These are phyloP conservation scores for Myrmecophaga tridactyla DNA, from an alignment of 2,113 vertebrate genomes.

Conservation along the genomic window DNA sequence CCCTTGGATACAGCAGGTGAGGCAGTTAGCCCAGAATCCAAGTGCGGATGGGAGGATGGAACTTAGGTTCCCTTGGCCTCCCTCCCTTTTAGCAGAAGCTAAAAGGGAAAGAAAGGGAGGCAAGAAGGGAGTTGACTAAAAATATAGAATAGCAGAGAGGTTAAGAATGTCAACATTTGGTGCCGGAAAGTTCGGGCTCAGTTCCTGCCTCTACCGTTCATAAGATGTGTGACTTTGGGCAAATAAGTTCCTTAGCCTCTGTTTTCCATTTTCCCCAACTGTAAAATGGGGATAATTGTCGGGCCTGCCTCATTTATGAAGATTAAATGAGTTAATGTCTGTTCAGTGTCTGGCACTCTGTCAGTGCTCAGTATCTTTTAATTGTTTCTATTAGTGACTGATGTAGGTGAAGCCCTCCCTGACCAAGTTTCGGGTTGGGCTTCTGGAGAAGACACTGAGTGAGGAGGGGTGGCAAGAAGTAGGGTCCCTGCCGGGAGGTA, in stretches of 20 bases:
- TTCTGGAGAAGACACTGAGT: neutral
- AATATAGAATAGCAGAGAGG: neutral
- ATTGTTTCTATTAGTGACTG: neutral
- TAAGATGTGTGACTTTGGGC: neutral
- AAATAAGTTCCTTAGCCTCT: neutral
- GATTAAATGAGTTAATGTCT: neutral
- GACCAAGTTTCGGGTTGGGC: neutral
- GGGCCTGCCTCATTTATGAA: neutral
- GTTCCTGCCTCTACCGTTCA: neutral
- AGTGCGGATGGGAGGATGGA: neutral
- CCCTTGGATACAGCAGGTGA: neutral
- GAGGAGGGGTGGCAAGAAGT: neutral
- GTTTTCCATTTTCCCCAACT: neutral
- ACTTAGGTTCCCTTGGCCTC: neutral
- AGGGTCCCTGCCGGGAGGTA: neutral
- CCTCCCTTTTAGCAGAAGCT: neutral
- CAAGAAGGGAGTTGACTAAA: neutral
- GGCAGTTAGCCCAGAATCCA: neutral
- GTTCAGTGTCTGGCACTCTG: rapidly evolving
- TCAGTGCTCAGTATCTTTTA: neutral
- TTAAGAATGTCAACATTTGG: rapidly evolving
- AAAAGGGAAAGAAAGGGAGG: neutral
- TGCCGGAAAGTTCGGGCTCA: neutral
- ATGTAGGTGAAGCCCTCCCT: neutral
- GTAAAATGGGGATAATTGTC: neutral